These are phyloP conservation scores for Monochamus saltuarius DNA, from an alignment of 1,140 invertebrate genomes.

Conservation along the genomic window DNA sequence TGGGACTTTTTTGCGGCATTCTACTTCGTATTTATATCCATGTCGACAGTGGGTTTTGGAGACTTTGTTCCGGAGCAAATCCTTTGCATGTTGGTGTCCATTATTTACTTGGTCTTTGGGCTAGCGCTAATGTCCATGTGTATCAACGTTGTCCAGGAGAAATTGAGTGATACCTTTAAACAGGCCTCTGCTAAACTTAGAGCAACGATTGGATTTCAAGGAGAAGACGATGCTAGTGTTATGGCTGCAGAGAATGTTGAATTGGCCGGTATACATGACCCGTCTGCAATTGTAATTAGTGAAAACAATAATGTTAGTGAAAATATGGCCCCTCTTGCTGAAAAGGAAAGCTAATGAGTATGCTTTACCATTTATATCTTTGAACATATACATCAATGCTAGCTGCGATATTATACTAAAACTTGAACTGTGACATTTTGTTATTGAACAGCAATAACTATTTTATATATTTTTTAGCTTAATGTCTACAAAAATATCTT, in stretches of 20 bases:
- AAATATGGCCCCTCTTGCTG: too few species aligned
- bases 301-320: too few species aligned
- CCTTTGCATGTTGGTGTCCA: constrained; percentile 89
- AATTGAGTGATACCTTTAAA: constrained; percentile 78
- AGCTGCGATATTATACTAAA: too few species aligned
- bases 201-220: constrained; percentile 77
- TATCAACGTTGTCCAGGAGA: constrained; percentile 93
- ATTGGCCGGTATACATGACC: too few species aligned
- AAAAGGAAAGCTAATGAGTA: too few species aligned
- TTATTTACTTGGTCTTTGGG: constrained; percentile 91
- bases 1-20: constrained; percentile 89
- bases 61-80: constrained; percentile 87
- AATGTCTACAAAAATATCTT: too few species aligned
- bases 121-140: constrained; percentile 94
- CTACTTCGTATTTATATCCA: constrained; percentile 93
- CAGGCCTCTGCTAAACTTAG: constrained; percentile 83
- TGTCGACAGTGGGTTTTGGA: constrained; percentile 91
- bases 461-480: too few species aligned
- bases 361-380: too few species aligned
- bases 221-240: constrained; percentile 63
- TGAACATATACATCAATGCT: too few species aligned
- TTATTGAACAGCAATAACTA: too few species aligned
- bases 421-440: too few species aligned
- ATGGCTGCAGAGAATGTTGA: background rate
- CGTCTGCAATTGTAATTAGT: too few species aligned